Evolutionary conservation across 2,888 invertebrate species (phyloP).

Genomic region (Agrotis ipsilon): DNA sequence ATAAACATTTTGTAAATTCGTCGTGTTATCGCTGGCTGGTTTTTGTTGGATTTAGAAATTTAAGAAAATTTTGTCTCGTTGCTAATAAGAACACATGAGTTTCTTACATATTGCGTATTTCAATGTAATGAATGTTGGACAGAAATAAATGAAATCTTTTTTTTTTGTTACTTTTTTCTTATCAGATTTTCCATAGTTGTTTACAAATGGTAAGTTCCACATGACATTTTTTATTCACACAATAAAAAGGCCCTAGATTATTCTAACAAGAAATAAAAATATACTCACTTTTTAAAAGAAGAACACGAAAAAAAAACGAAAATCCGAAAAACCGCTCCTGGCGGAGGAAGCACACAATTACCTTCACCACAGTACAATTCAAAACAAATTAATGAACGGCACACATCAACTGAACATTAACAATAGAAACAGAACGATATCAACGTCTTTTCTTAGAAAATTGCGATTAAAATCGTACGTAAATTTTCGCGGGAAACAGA

Average conservation of each 20-base stretch:
- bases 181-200: slow-evolving; percentile 12
- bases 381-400: slow-evolving; percentile 75
- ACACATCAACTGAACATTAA: slow-evolving; percentile 76
- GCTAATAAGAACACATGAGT: background rate
- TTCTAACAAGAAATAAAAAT: slow-evolving; percentile 18
- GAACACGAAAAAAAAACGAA: slow-evolving; percentile 62
- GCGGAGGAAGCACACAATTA: slow-evolving; percentile 72
- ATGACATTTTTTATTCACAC: background rate
- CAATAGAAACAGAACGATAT: slow-evolving; percentile 63
- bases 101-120: background rate
- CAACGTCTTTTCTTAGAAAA: slow-evolving; percentile 60
- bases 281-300: slow-evolving; percentile 66
- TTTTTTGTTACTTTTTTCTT: slow-evolving; percentile 1
- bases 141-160: background rate
- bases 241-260: background rate
- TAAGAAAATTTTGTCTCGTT: background rate
- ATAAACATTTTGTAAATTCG: slow-evolving; percentile 41
- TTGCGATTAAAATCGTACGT: slow-evolving; percentile 63
- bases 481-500: slow-evolving; percentile 88
- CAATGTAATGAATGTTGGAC: background rate
- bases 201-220: background rate
- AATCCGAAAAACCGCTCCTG: slow-evolving; percentile 68
- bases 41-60: slow-evolving; percentile 9
- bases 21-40: slow-evolving; percentile 10
- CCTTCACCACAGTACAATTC: slow-evolving; percentile 72